A percentile compares a stretch with the other conserved stretches of the same genome.
Conservation (phyloP, 2,113 vertebrate genomes). For the Dromiciops gliroides region DNA sequence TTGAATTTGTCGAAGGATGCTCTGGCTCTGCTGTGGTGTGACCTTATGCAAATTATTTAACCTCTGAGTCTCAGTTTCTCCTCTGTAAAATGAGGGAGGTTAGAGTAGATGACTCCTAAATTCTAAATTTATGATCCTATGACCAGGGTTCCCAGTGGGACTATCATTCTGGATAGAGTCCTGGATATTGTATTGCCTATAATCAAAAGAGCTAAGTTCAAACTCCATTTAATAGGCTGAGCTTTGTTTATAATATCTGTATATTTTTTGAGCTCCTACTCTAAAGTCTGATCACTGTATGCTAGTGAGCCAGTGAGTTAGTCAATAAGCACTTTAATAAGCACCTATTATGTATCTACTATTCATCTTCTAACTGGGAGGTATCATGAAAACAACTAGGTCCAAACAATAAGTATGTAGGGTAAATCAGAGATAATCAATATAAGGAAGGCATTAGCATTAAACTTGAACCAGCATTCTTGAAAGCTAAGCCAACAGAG, state of each 20-base stretch:
- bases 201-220: too few relatives aligned
- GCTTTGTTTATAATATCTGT: not conserved
- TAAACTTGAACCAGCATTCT: not conserved
- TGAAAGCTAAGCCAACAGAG: not conserved
- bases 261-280: not conserved
- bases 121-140: not conserved
- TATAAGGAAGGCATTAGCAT: not conserved
- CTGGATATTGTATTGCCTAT: too few relatives aligned
- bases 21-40: not conserved
- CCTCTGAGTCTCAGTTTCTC: not conserved
- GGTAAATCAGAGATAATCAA: not conserved
- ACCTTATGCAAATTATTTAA: not conserved
- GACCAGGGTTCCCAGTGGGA: too few relatives aligned
- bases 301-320: not conserved
- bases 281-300: not conserved
- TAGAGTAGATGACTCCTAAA: not conserved
- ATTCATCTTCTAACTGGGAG: not conserved
- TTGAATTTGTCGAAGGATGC: not conserved
- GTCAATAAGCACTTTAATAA: not conserved
- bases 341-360: not conserved
- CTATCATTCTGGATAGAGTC: too few relatives aligned
- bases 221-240: not conserved
- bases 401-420: not conserved
- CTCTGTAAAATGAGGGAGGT: not conserved
- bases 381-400: not conserved